These are phyloP conservation scores for Melolontha melolontha DNA, from an alignment of 2,888 invertebrate species.

Conservation along the genomic window DNA sequence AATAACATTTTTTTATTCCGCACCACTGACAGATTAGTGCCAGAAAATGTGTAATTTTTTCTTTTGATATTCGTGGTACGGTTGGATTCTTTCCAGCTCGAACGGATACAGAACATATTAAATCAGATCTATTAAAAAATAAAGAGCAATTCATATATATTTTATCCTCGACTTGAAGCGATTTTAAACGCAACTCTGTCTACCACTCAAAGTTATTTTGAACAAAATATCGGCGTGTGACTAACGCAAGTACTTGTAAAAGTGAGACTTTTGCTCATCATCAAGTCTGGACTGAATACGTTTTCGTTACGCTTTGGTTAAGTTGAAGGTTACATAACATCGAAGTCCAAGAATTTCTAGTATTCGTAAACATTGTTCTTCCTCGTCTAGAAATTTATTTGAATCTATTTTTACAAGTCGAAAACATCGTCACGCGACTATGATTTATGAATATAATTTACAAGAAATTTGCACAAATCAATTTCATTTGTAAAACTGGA, in stretches of 20 bases:
- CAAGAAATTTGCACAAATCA: too few species aligned
- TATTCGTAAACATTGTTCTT: too few species aligned
- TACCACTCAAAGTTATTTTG: background rate
- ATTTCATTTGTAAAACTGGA: too few species aligned
- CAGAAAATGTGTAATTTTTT: slow-evolving; percentile 7
- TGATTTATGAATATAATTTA: too few species aligned
- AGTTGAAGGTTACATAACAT: too few species aligned
- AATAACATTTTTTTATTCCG: slow-evolving; percentile 8
- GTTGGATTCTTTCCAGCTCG: slow-evolving; percentile 8
- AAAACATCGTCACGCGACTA: too few species aligned
- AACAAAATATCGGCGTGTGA: background rate
- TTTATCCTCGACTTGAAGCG: background rate
- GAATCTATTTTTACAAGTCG: too few species aligned
- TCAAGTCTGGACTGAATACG: background rate
- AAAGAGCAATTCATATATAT: slow-evolving; percentile 15
- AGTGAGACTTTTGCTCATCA: background rate
- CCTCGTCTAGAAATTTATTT: too few species aligned
- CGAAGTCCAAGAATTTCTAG: too few species aligned
- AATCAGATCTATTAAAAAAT: slow-evolving; percentile 19
- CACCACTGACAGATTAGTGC: slow-evolving; percentile 10
- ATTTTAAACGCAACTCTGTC: slow-evolving; percentile 8
- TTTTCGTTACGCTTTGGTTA: too few species aligned
- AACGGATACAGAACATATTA: slow-evolving; percentile 4
- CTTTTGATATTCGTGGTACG: background rate
- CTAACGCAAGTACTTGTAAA: background rate